phyloP scores from a whole-genome alignment of 2,113 vertebrate genomes.

The Anthoscopus minutus region DNA sequence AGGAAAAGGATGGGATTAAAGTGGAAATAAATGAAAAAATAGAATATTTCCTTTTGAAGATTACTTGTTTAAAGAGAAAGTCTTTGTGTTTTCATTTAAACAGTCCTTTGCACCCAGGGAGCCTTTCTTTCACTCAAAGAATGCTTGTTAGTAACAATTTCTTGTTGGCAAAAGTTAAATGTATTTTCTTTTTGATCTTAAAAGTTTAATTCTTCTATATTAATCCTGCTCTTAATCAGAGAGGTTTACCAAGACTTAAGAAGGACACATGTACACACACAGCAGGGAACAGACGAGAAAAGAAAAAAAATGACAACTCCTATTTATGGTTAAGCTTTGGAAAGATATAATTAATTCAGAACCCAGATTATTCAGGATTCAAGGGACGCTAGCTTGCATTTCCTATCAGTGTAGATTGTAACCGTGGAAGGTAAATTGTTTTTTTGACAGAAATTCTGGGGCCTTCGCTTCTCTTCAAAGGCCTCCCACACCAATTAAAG shows the following conservation, averaged over 20 bases:
- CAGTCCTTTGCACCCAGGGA: not conserved
- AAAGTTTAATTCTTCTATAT: slow-evolving; percentile 47
- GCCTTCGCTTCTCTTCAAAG: slow-evolving; percentile 13
- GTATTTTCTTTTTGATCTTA: slow-evolving; percentile 36
- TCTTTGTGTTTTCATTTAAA: not conserved
- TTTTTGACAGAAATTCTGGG: slow-evolving; percentile 19
- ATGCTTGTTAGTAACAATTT: slow-evolving; percentile 37
- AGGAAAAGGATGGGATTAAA: not conserved
- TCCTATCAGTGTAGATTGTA: slow-evolving; percentile 14
- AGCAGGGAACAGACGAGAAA: slow-evolving; percentile 28
- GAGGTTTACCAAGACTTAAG: slow-evolving; percentile 38
- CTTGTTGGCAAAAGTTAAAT: slow-evolving; percentile 33
- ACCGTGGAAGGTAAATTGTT: not conserved
- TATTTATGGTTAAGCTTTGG: slow-evolving; percentile 45
- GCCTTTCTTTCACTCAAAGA: slow-evolving; percentile 21
- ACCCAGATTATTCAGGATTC: slow-evolving; percentile 41
- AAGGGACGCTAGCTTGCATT: not conserved
- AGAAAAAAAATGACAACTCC: not conserved
- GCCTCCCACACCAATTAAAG: not conserved
- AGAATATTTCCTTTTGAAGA: slow-evolving; percentile 23
- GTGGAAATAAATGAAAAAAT: slow-evolving; percentile 19
- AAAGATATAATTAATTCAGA: slow-evolving; percentile 52
- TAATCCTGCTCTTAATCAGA: slow-evolving; percentile 55
- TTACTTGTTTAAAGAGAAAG: not conserved
- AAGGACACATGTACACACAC: slow-evolving; percentile 4